phyloP scores from a whole-genome alignment of 2,797 vertebrate genomes.

The Chaetophractus vellerosus region DNA sequence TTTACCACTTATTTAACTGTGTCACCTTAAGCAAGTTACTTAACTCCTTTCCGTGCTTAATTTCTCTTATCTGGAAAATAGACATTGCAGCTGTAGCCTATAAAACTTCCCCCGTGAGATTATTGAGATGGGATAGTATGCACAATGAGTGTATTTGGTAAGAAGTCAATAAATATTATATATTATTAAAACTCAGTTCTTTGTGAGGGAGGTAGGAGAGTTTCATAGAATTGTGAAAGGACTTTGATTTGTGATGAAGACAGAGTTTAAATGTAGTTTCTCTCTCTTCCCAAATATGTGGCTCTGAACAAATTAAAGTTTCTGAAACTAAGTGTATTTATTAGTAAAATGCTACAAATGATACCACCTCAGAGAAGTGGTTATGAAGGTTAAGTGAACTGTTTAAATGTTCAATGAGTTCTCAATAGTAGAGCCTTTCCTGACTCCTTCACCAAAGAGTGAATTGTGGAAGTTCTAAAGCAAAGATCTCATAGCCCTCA shows the following conservation, averaged over 20 bases:
- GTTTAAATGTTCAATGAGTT: rapidly evolving
- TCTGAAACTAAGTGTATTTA: neutral
- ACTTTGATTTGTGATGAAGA: neutral
- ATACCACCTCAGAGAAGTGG: rapidly evolving
- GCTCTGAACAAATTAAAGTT: neutral
- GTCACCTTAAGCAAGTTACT: neutral
- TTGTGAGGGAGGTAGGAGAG: neutral
- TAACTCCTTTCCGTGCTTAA: rapidly evolving
- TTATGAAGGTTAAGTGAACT: rapidly evolving
- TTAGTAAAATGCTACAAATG: neutral
- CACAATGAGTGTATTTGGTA: rapidly evolving
- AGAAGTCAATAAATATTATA: neutral
- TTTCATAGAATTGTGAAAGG: neutral
- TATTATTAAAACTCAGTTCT: neutral
- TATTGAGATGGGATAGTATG: neutral
- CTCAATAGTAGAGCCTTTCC: rapidly evolving
- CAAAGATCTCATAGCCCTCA: neutral
- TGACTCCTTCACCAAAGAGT: neutral
- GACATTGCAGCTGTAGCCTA: neutral
- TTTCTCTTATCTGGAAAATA: neutral
- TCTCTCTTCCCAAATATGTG: neutral
- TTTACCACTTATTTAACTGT: neutral
- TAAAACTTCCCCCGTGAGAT: neutral
- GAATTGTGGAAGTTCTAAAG: neutral
- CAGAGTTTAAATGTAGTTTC: neutral